Evolutionary conservation across 2,797 vertebrate species (phyloP), one percentile per base, ranked within the genome.

Genomic region (Darevskia mixta): DNA sequence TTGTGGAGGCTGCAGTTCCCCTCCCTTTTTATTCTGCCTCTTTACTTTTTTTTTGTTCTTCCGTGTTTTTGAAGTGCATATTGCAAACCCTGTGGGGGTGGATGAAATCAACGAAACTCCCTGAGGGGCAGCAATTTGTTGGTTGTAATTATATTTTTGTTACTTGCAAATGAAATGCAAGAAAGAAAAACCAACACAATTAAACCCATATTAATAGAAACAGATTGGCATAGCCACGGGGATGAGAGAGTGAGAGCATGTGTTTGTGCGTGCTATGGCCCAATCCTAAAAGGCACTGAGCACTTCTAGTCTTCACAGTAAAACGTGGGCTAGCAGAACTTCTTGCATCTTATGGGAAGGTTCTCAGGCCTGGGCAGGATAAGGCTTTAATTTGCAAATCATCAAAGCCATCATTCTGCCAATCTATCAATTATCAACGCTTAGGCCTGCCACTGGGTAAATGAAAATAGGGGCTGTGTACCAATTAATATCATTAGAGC

Each of bases 381-480:
- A 81, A 82, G 79, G 89, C 90, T 90, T 93, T 93, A 94, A 95
- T 95, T 95, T 94, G 94, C 89, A 94, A 93, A 89, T 94, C 89
- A 88, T 94, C 92, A 94, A 94, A 94, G 92, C 92, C 92, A 93
- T 92, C 45, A 43, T 81, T 76, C 82, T 81, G 88, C 75, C 93
- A 93, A 94, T 95, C 90, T 92, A 92, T 94, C 92, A 95, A 96
- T 96, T 95, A 95, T 91, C 92, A 95, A 94, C 86, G 88, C 93
- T 94, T 90, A 90, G 89, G 90, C 84, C 82, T 88, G 94, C 93
- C 35, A 91, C 88, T 92, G 93, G 91, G 92, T 87, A 93, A 92
- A 94, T 92, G 90, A 93, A 92, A 85, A 86, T 82, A 87, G 93
- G 80, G 90, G 32, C 2, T 1, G 45, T 82, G 83, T 94, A 93